phyloP scores from a whole-genome alignment of 2,113 vertebrate genomes.

The Colius striatus region DNA sequence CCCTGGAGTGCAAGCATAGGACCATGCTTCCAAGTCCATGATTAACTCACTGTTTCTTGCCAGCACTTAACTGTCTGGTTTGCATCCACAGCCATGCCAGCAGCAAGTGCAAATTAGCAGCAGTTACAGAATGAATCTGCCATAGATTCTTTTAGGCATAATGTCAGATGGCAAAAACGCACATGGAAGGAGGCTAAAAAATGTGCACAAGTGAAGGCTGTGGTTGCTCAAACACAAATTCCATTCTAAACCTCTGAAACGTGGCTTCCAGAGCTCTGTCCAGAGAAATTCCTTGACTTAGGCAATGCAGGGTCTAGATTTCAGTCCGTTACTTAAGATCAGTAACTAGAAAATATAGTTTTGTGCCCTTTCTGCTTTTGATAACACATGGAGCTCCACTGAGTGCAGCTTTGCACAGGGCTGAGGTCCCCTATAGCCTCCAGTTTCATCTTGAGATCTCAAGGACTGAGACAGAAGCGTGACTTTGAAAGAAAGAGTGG shows the following conservation, averaged over 20 bases:
- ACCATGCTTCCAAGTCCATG: neutral
- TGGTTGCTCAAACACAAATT: neutral
- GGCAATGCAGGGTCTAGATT: neutral
- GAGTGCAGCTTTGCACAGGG: neutral
- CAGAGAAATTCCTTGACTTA: neutral
- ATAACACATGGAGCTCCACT: too few relatives aligned
- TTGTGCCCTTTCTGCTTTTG: neutral
- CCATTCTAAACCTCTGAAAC: neutral
- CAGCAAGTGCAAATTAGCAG: constrained; percentile 12
- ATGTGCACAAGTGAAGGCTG: neutral
- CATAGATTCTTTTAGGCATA: neutral
- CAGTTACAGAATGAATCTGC: neutral
- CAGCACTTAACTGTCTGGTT: neutral
- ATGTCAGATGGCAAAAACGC: neutral
- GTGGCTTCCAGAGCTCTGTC: neutral
- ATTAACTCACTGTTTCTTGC: neutral
- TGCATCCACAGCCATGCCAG: neutral
- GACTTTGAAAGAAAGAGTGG: neutral
- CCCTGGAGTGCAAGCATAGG: neutral
- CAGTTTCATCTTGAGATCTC: neutral
- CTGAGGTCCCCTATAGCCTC: neutral
- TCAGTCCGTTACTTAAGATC: neutral
- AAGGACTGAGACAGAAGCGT: neutral
- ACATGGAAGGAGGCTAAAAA: neutral
- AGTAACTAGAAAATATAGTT: neutral